A percentile compares a stretch with the other conserved stretches of the same genome.
Conservation (phyloP, 2,113 vertebrate genomes). For the Marcusenius ussheri region DNA sequence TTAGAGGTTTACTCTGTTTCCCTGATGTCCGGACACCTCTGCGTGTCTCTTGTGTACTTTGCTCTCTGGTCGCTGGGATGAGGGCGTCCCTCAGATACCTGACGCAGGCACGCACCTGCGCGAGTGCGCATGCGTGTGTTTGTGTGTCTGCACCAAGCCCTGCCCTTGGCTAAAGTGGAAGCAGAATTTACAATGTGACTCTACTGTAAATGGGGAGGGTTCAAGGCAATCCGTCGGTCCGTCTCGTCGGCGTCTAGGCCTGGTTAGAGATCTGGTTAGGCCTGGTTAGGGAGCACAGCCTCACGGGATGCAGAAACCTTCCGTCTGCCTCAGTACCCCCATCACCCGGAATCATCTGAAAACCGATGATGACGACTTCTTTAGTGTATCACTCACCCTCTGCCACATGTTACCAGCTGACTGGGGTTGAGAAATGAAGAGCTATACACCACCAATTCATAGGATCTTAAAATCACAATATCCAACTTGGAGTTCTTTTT, state of each 20-base stretch:
- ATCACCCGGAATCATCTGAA: neutral
- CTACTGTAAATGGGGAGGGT: neutral
- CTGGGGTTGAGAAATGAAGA: neutral
- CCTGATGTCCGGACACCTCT: constrained; percentile 18
- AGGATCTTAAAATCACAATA: neutral
- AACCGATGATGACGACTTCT: neutral
- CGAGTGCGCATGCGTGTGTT: constrained; percentile 11
- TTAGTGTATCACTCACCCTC: neutral
- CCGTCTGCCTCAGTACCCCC: neutral
- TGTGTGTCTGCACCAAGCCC: constrained; percentile 15
- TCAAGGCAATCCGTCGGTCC: neutral
- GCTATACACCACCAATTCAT: neutral
- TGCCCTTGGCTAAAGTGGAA: constrained; percentile 45
- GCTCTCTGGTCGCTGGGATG: constrained; percentile 51
- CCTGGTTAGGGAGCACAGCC: neutral
- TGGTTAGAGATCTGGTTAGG: neutral
- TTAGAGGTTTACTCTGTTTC: neutral
- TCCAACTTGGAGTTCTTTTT: neutral
- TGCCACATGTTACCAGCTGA: neutral
- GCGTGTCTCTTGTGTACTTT: constrained; percentile 50
- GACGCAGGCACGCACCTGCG: constrained; percentile 30
- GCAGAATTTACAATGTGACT: constrained; percentile 19
- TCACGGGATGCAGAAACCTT: neutral
- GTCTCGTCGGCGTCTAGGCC: neutral
- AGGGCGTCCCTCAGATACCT: constrained; percentile 35